These are phyloP conservation scores for Saccopteryx bilineata DNA, from an alignment of 2,113 vertebrate genomes.

Conservation along the genomic window DNA sequence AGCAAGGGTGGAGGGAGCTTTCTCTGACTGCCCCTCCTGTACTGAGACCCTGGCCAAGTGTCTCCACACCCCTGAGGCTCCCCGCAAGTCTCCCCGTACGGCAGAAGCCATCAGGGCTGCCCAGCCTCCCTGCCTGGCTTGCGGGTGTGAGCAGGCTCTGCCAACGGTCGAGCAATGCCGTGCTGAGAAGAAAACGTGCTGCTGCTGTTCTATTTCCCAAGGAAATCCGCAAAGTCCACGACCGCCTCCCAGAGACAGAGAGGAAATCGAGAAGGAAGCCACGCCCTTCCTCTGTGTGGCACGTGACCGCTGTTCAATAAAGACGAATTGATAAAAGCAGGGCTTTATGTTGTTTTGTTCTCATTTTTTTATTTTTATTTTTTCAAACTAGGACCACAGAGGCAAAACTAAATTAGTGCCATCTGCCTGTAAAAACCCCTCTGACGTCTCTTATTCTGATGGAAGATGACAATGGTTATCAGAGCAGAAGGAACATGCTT, in stretches of 20 bases:
- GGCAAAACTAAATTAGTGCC: conserved; percentile 74
- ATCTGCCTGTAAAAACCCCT: conserved; percentile 68
- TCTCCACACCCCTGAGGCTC: not conserved
- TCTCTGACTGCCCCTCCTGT: not conserved
- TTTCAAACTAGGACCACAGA: conserved; percentile 48
- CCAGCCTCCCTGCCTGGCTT: not conserved
- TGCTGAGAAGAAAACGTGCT: not conserved
- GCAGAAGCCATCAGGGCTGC: not conserved
- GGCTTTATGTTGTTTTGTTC: conserved; percentile 74
- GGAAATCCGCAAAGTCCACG: not conserved
- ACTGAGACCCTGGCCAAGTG: too few relatives aligned
- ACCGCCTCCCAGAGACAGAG: not conserved
- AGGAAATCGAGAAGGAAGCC: not conserved
- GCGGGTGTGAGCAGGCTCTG: not conserved
- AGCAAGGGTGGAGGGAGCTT: not conserved
- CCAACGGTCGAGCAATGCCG: not conserved
- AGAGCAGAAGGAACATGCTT: conserved; percentile 76
- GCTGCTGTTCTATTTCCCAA: not conserved
- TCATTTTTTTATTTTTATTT: conserved; percentile 71
- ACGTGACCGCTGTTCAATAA: not conserved
- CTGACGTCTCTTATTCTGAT: conserved; percentile 70
- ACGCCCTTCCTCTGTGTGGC: not conserved
- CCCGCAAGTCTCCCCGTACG: accelerated
- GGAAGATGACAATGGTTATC: conserved; percentile 77
- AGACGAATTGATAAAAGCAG: not conserved